A percentile compares a stretch with the other conserved stretches of the same genome.
Conservation (phyloP, 2,888 invertebrate genomes). For the Embidobia sp. region DNA sequence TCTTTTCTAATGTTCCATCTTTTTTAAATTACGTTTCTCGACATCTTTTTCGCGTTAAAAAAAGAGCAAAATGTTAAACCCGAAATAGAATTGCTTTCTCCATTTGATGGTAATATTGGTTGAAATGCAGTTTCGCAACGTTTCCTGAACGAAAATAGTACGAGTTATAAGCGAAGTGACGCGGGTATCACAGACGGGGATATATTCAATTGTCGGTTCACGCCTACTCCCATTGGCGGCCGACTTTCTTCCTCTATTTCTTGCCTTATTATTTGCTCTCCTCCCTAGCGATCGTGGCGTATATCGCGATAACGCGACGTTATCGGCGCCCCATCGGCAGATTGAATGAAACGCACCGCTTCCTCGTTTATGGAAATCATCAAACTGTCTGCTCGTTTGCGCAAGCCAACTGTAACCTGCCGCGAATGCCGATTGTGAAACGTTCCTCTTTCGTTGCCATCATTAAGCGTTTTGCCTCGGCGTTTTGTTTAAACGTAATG, state of each 20-base stretch:
- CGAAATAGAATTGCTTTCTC: not conserved
- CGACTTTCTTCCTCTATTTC: constrained; percentile 56
- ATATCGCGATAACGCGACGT: constrained; percentile 62
- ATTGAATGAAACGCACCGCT: constrained; percentile 72
- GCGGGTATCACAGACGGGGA: constrained; percentile 50
- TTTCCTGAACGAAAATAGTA: constrained; percentile 44
- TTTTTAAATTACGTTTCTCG: no score
- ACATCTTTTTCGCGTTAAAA: no score
- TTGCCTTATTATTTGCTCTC: constrained; percentile 59
- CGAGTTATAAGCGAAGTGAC: constrained; percentile 37
- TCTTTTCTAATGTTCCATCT: no score
- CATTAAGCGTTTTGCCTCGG: constrained; percentile 56
- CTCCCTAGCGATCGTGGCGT: constrained; percentile 33
- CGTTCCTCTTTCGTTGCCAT: constrained; percentile 45
- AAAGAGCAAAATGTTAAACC: no score
- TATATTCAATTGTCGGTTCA: constrained; percentile 67
- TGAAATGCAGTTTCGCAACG: constrained; percentile 33
- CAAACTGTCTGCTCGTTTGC: constrained; percentile 68
- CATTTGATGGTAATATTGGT: constrained; percentile 9
- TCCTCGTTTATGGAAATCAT: constrained; percentile 73
- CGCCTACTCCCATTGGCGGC: constrained; percentile 62
- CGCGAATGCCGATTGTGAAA: constrained; percentile 55
- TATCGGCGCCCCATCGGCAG: constrained; percentile 63
- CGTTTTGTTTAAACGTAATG: constrained; percentile 55
- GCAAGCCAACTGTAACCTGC: constrained; percentile 75